These are phyloP conservation scores for Salpingus planirostris DNA, from an alignment of 2,888 invertebrate species.

Conservation along the genomic window DNA sequence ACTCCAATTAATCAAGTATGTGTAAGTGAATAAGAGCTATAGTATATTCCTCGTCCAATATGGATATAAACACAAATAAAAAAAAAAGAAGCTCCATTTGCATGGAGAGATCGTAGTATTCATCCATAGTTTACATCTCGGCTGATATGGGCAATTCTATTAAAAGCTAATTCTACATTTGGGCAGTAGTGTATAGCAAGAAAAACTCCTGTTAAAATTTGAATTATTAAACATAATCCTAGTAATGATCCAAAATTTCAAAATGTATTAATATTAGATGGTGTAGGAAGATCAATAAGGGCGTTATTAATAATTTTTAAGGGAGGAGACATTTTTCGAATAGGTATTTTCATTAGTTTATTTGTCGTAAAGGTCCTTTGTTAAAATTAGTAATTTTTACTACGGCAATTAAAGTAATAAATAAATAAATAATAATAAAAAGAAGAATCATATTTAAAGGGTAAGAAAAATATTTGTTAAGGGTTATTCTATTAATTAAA, in stretches of 20 bases:
- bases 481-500: constrained; percentile 28
- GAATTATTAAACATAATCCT: constrained; percentile 53
- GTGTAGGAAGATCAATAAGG: constrained; percentile 51
- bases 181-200: constrained; percentile 61
- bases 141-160: constrained; percentile 58
- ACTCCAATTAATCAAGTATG: constrained; percentile 53
- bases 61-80: constrained; percentile 63
- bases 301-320: constrained; percentile 52
- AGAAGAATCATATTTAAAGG: constrained; percentile 45
- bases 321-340: constrained; percentile 44
- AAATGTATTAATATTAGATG: constrained; percentile 52
- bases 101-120: constrained; percentile 56
- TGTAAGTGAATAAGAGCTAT: constrained; percentile 40
- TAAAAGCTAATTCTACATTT: constrained; percentile 55
- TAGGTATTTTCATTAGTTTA: constrained; percentile 43
- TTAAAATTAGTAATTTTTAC: constrained; percentile 52
- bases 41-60: constrained; percentile 57
- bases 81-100: constrained; percentile 65
- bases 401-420: constrained; percentile 49
- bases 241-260: constrained; percentile 64
- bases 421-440: constrained; percentile 51
- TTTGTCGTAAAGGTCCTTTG: constrained; percentile 46
- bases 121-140: constrained; percentile 64
- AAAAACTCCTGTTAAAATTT: constrained; percentile 61
- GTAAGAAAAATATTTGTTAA: constrained; percentile 46